These are phyloP conservation scores for Zhuqinia jingwanae DNA, from an alignment of 2,888 invertebrate species.

Conservation along the genomic window DNA sequence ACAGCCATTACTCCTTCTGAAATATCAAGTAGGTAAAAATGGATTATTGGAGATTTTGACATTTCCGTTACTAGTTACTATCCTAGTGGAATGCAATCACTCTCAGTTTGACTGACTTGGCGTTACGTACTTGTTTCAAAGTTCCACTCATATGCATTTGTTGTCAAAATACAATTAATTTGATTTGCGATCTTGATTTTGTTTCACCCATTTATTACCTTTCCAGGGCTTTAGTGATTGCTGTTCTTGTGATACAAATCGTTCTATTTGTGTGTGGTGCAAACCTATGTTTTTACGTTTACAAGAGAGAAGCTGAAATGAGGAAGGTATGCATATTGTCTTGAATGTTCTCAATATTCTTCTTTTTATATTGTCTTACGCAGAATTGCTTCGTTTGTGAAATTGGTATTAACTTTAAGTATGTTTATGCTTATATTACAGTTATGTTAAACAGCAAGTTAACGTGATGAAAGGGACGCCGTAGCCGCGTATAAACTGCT, in stretches of 20 bases:
- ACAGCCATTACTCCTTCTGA: too few species aligned
- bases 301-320: constrained; percentile 9
- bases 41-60: too few species aligned
- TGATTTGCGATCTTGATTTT: neutral
- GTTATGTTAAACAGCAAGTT: constrained; percentile 13
- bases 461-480: neutral
- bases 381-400: too few species aligned
- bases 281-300: constrained; percentile 1
- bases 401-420: too few species aligned
- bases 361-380: too few species aligned
- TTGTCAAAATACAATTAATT: too few species aligned
- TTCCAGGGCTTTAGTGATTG: neutral
- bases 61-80: too few species aligned
- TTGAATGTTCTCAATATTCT: too few species aligned
- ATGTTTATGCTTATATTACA: neutral
- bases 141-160: neutral
- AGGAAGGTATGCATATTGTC: too few species aligned
- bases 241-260: constrained; percentile 25
- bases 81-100: too few species aligned
- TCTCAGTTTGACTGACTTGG: too few species aligned
- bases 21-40: too few species aligned
- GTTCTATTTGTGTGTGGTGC: constrained; percentile 12
- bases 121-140: neutral
- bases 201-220: neutral
- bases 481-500: neutral